phyloP scores from a whole-genome alignment of 2,888 invertebrate species.

The Caenorhabditis doughertyi region DNA sequence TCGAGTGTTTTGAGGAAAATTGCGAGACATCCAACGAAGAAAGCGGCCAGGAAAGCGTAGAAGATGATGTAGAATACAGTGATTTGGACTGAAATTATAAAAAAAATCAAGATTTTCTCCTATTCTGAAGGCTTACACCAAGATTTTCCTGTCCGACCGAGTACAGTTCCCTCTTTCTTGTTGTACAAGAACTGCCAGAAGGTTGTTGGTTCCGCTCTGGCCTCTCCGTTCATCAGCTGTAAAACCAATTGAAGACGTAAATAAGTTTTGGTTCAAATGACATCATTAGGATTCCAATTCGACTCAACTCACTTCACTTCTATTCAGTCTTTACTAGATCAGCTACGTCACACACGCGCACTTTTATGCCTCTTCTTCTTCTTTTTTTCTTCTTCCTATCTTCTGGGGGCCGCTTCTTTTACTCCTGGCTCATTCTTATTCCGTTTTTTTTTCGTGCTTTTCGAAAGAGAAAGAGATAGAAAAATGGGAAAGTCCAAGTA shows the following conservation, averaged over 20 bases:
- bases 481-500: conserved; percentile 32
- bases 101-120: neutral
- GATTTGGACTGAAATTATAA: conserved; percentile 89
- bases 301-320: conserved; percentile 31
- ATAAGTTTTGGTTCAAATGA: conserved; percentile 5
- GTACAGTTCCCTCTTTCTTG: conserved; percentile 77
- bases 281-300: conserved; percentile 25
- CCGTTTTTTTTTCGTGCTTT: conserved; percentile 33
- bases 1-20: conserved; percentile 96
- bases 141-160: conserved; percentile 80
- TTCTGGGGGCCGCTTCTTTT: conserved; percentile 48
- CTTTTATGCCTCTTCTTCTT: conserved; percentile 25
- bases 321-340: conserved; percentile 66
- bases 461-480: conserved; percentile 2
- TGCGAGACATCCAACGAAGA: conserved; percentile 95
- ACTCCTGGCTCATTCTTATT: conserved; percentile 44
- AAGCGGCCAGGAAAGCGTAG: conserved; percentile 93
- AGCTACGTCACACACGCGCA: conserved; percentile 62
- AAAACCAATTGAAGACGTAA: conserved; percentile 34
- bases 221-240: conserved; percentile 81
- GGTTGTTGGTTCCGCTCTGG: conserved; percentile 69
- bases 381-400: conserved; percentile 31
- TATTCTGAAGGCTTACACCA: conserved; percentile 74
- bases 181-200: conserved; percentile 81
- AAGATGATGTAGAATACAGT: conserved; percentile 96